phyloP scores from a whole-genome alignment of 2,888 invertebrate genomes.

The Tipula unca region DNA sequence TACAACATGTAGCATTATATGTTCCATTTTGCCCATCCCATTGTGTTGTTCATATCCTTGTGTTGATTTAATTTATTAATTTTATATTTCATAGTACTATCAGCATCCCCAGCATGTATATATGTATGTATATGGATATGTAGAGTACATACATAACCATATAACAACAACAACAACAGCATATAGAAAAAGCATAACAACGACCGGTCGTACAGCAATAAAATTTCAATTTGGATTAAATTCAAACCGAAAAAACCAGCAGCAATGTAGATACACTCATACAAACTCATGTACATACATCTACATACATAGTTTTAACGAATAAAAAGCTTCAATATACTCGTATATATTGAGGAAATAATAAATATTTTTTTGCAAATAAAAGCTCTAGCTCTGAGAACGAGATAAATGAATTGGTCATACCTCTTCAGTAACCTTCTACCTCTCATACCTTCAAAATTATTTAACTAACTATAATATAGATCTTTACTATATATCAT shows the following conservation, averaged over 20 bases:
- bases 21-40: background rate
- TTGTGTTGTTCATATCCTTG: background rate
- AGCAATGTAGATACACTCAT: background rate
- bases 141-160: background rate
- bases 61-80: conserved; percentile 8
- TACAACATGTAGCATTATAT: background rate
- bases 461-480: background rate
- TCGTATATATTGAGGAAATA: conserved; percentile 2
- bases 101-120: background rate
- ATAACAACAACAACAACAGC: background rate
- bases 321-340: background rate
- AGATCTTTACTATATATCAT: background rate
- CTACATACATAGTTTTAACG: background rate
- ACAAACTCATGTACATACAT: background rate
- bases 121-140: no score
- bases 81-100: background rate
- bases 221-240: background rate
- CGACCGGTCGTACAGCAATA: background rate
- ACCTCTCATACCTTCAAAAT: background rate
- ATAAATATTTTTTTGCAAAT: background rate
- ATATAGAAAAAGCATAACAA: background rate
- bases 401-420: background rate
- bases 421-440: background rate
- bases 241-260: background rate
- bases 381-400: background rate